These are phyloP conservation scores for Chaitophorus viminalis DNA, from an alignment of 2,888 invertebrate species.

Conservation along the genomic window DNA sequence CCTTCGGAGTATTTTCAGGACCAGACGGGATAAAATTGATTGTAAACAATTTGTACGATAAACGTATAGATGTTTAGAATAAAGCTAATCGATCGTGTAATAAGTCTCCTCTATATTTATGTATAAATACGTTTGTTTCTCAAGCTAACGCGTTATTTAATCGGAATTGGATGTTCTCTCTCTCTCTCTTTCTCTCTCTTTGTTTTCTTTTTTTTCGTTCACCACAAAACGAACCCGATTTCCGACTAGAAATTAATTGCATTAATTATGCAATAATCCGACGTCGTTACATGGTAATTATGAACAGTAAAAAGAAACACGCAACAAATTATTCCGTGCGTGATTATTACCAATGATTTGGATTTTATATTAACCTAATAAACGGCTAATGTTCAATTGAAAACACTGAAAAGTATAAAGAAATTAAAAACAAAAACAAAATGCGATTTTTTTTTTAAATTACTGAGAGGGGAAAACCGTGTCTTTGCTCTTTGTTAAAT, in stretches of 20 bases:
- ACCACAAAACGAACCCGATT: background rate
- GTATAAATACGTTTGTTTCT: too few species aligned
- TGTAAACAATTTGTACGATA: slow-evolving; percentile 23
- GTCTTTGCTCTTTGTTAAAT: background rate
- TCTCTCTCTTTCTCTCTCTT: too few species aligned
- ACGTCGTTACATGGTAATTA: background rate
- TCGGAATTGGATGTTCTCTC: too few species aligned
- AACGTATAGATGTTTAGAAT: background rate
- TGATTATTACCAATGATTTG: background rate
- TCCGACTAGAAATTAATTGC: background rate
- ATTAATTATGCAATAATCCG: background rate
- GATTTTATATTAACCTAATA: background rate
- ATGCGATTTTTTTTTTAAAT: background rate
- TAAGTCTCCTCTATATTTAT: background rate
- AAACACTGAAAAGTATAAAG: background rate
- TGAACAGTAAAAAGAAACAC: background rate
- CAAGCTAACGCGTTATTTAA: too few species aligned
- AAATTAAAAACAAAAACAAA: background rate
- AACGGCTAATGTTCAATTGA: background rate
- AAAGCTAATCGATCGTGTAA: background rate
- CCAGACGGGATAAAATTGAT: background rate
- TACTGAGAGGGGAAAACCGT: background rate
- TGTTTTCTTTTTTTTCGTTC: too few species aligned
- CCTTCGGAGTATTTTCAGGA: background rate
- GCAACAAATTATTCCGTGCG: background rate